These are phyloP conservation scores for Trachythela sp. DNA, from an alignment of 64 coral and sea anemone genomes.

Conservation along the genomic window DNA sequence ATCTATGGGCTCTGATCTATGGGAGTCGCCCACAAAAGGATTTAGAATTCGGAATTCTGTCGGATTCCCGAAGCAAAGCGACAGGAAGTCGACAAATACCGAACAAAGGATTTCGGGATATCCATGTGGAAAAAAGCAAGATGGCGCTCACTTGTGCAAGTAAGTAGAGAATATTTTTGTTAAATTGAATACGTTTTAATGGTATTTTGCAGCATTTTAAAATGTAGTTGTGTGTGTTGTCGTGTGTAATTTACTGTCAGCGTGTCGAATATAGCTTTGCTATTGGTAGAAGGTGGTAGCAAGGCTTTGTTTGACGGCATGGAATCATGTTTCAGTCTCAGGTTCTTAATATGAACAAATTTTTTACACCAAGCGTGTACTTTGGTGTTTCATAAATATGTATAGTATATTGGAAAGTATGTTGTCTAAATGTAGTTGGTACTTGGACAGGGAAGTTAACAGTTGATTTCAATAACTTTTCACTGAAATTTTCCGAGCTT, in stretches of 20 bases:
- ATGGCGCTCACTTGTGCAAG: conserved; percentile 26
- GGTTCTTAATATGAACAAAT: too few relatives aligned
- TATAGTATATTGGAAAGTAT: too few relatives aligned
- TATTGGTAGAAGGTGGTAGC: neutral
- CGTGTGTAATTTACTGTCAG: neutral
- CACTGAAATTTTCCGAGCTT: too few relatives aligned
- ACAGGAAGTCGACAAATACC: neutral
- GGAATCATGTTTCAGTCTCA: neutral
- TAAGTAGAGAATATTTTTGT: neutral
- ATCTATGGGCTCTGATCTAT: too few relatives aligned
- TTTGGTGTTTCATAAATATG: too few relatives aligned
- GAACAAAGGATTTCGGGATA: neutral
- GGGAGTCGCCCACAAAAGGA: too few relatives aligned
- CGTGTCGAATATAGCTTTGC: neutral
- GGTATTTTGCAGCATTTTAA: neutral
- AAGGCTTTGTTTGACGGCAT: neutral
- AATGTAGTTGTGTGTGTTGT: neutral
- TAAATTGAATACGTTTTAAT: neutral
- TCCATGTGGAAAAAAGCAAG: conserved; percentile 14
- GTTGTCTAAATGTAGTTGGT: too few relatives aligned
- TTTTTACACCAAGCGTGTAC: too few relatives aligned
- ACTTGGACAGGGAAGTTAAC: too few relatives aligned
- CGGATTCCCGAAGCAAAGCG: too few relatives aligned
- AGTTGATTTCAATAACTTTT: too few relatives aligned
- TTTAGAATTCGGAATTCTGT: too few relatives aligned